A percentile compares a stretch with the other conserved stretches of the same genome.
Evolutionary conservation across 64 coral and sea anemone genomes (phyloP).

Genomic region (Platygyra sinensis): DNA sequence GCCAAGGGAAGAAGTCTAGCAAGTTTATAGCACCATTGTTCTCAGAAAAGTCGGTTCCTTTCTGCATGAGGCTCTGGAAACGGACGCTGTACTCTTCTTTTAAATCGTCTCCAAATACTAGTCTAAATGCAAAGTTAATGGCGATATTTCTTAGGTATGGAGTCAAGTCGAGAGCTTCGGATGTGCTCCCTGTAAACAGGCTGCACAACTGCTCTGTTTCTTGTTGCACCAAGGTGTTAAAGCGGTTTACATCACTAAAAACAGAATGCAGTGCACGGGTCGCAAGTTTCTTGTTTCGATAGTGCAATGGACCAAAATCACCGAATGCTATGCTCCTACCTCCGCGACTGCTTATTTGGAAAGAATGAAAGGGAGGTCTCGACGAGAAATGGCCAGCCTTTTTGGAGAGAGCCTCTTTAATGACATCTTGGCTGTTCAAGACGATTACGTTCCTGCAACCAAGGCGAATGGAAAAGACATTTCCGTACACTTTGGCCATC

Average conservation of each 20-base stretch:
- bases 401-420: conserved; percentile 63
- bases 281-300: conserved; percentile 63
- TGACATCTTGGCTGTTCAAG: conserved; percentile 40
- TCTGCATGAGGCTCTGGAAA: conserved; percentile 39
- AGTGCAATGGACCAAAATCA: conserved; percentile 54
- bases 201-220: conserved; percentile 51
- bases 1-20: conserved; percentile 78
- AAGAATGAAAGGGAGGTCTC: conserved; percentile 64
- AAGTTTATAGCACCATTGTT: conserved; percentile 60
- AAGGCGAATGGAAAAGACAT: conserved; percentile 66
- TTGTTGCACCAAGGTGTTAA: conserved; percentile 48
- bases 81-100: conserved; percentile 12
- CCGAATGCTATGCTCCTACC: conserved; percentile 73
- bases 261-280: conserved; percentile 44
- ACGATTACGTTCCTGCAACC: conserved; percentile 67
- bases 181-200: neutral
- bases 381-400: conserved; percentile 67
- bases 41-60: conserved; percentile 61
- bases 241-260: conserved; percentile 59
- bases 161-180: conserved; percentile 48
- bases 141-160: conserved; percentile 43
- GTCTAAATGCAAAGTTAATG: conserved; percentile 65
- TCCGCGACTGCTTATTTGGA: conserved; percentile 58
- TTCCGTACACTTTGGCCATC: conserved; percentile 66
- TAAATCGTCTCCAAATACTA: conserved; percentile 67